Percentiles rank a stretch among this genome's conserved stretches.
phyloP scores from a whole-genome alignment of 2,888 invertebrate genomes.

The Stenodema calcarata region DNA sequence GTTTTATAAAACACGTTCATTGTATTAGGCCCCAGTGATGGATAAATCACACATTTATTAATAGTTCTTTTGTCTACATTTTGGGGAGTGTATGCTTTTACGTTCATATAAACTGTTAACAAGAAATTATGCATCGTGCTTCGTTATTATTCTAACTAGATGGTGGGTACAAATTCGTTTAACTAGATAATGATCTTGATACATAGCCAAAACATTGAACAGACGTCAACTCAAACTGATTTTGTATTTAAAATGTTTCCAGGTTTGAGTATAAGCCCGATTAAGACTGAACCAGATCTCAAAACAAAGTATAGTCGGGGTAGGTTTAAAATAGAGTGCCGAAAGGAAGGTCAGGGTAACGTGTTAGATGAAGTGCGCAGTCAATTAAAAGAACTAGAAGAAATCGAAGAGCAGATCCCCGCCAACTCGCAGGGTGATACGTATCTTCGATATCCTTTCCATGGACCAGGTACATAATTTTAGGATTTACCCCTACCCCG shows the following conservation, averaged over 20 bases:
- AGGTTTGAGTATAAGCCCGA: constrained; percentile 44
- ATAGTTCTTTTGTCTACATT: no score
- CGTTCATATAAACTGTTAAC: no score
- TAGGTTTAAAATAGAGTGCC: constrained; percentile 32
- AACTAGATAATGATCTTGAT: no score
- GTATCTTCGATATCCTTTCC: constrained; percentile 80
- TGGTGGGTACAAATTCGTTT: no score
- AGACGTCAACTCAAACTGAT: background rate
- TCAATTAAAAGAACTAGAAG: constrained; percentile 80
- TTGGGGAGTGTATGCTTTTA: no score
- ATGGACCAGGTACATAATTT: constrained; percentile 68
- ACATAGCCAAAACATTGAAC: background rate
- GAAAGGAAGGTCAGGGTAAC: constrained; percentile 58
- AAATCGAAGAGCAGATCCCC: constrained; percentile 81
- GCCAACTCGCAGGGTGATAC: constrained; percentile 74
- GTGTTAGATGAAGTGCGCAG: constrained; percentile 81
- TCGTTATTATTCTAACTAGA: no score
- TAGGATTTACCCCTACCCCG: background rate
- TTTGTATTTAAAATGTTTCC: constrained; percentile 11
- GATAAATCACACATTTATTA: no score
- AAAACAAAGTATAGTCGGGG: constrained; percentile 37
- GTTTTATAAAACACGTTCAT: background rate
- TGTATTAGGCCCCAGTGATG: no score
- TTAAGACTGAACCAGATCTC: constrained; percentile 39
- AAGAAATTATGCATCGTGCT: no score